A percentile compares a stretch with the other conserved stretches of the same genome.
Evolutionary conservation across 1,140 invertebrate species (phyloP).

Genomic region (Polypedilum vanderplanki): DNA sequence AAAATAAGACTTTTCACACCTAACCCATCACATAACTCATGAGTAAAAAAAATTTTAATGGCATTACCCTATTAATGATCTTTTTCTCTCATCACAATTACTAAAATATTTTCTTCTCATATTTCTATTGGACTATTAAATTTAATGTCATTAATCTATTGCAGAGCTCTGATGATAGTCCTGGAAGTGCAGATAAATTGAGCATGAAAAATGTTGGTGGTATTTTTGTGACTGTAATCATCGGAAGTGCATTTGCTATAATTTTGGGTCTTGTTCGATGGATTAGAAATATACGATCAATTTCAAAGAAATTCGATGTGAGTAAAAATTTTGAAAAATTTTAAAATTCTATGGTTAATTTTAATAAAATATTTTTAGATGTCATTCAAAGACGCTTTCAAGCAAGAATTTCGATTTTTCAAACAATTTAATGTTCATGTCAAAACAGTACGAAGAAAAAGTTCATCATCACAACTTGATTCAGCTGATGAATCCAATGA

Average conservation of each 20-base stretch:
- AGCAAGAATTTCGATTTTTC: constrained; percentile 68
- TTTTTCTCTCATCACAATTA: no score
- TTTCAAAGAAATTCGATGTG: constrained; percentile 31
- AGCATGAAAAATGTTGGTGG: constrained; percentile 89
- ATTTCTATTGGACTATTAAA: not conserved
- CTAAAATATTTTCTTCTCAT: no score
- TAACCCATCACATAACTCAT: no score
- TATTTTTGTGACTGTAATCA: constrained; percentile 84
- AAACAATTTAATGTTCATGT: constrained; percentile 65
- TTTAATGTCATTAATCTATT: not conserved
- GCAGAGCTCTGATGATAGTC: constrained; percentile 34
- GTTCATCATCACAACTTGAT: constrained; percentile 3
- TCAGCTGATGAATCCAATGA: not conserved
- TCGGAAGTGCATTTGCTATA: constrained; percentile 46
- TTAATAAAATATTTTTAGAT: constrained; percentile 47
- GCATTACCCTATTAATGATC: no score
- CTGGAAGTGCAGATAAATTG: constrained; percentile 49
- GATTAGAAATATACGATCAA: constrained; percentile 37
- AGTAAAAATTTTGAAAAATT: not conserved
- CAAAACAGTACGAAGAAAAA: constrained; percentile 51
- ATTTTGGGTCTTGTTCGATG: constrained; percentile 40
- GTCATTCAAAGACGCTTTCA: constrained; percentile 59
- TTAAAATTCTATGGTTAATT: no score
- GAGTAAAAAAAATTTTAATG: no score
- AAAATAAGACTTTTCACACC: no score